A percentile compares a stretch with the other conserved stretches of the same genome.
Evolutionary conservation across 2,888 invertebrate species (phyloP).

Genomic region (Rhamnusium bicolor): DNA sequence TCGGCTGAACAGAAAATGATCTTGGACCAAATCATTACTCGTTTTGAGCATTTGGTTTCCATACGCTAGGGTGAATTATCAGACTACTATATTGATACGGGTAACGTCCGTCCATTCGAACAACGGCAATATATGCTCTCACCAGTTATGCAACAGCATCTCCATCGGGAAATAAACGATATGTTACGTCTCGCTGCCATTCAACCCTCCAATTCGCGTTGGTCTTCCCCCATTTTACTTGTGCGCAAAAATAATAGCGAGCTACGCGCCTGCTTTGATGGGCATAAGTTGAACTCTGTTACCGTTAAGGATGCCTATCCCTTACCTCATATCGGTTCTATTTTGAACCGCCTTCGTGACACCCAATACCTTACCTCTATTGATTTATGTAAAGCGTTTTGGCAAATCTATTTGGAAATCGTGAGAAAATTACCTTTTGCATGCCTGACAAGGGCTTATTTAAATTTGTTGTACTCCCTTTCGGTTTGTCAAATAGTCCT

Average conservation of each 20-base stretch:
- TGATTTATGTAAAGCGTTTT: constrained; percentile 50
- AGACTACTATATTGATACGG: not conserved
- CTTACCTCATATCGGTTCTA: constrained; percentile 55
- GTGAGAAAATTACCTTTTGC: constrained; percentile 19
- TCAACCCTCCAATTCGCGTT: constrained; percentile 52
- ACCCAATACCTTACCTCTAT: constrained; percentile 59
- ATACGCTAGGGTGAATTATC: not conserved
- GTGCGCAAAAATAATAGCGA: constrained; percentile 55
- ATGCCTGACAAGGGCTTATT: constrained; percentile 10
- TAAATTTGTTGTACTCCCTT: constrained; percentile 10
- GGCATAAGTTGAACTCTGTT: constrained; percentile 58
- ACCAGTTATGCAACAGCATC: constrained; percentile 29
- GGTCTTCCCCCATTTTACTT: constrained; percentile 55
- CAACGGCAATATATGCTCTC: constrained; percentile 37
- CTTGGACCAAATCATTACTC: not conserved
- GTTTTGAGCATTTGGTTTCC: constrained; percentile 12
- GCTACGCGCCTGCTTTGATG: constrained; percentile 60
- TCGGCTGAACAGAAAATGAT: not conserved
- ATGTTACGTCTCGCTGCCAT: constrained; percentile 44
- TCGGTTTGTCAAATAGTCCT: constrained; percentile 8
- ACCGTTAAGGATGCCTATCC: constrained; percentile 60
- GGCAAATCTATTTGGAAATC: constrained; percentile 50
- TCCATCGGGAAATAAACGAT: constrained; percentile 33
- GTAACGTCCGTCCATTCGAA: constrained; percentile 4
- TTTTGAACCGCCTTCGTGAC: constrained; percentile 55